Base-by-base conservation (phyloP, 2,797 vertebrate genomes). In the Natrix natrix region DNA sequence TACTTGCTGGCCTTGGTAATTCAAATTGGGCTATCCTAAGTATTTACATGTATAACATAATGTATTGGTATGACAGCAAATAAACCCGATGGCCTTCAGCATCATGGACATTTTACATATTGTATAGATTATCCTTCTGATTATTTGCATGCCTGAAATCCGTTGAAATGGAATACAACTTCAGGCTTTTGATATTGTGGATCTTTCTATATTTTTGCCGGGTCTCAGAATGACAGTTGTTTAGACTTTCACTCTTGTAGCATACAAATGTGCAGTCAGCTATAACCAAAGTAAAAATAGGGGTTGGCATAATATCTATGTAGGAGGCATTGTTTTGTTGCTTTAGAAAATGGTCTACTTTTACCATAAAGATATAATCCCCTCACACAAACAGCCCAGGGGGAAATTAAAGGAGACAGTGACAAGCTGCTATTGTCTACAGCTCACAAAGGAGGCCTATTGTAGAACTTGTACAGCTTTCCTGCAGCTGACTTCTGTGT, bases 381-480 rank as follows among this genome's bases (percentile, higher is more conserved):
- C 91, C 86, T 83, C 95, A 89, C 93, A 94, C 88, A 28, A 89
- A 90, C 91, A 95, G 94, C 93, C 86, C 69, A 94, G 94, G 93
- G 93, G 95, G 94, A 86, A 96, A 87, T 57, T 66, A 96, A 92
- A 83, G 48, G 52, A 56, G 91, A 86, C 95, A 97, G 96, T 90
- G 95, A 94, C 92, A 97, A 92, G 89, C 66, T 66, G 93, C 91
- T 92, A 95, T 95, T 92, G 94, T 95, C 95, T 95, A 95, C 90
- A 95, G 95, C 94, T 96, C 89, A 95, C 89, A 94, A 96, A 88
- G 96, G 88, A 95, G 94, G 8, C 92, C 94, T 96, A 96, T 95
- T 96, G 93, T 96, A 17, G 90, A 74, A 87, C 90, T 54, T 26
- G 78, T 63, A 92, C 91, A 87, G 92, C 94, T 96, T 95, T 94